Conservation (phyloP, 2,888 invertebrate species). For the Oxytorus armatus region DNA sequence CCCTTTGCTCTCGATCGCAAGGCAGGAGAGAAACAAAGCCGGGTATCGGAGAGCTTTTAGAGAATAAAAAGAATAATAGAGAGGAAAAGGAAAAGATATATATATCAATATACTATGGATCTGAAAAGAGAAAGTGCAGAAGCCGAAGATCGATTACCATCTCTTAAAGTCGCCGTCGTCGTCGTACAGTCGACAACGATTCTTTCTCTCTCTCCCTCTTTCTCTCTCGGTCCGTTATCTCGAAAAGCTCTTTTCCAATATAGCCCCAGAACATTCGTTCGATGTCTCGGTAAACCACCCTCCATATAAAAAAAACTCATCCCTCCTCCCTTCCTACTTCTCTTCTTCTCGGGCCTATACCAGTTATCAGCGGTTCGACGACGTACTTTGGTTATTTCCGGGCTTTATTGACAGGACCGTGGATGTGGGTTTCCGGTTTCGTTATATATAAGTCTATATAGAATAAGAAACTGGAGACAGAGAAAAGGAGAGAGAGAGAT, state of each 20-base stretch:
- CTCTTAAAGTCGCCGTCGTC: slow-evolving; percentile 48
- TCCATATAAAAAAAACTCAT: slow-evolving; percentile 1
- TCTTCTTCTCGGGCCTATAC: slow-evolving; percentile 2
- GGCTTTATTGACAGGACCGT: slow-evolving; percentile 55
- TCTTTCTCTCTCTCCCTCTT: slow-evolving; percentile 9
- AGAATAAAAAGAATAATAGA: slow-evolving; percentile 49
- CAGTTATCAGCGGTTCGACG: slow-evolving; percentile 55
- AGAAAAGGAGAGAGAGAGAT: no score
- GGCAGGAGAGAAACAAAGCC: slow-evolving; percentile 21
- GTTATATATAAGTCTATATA: not conserved
- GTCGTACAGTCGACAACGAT: slow-evolving; percentile 30
- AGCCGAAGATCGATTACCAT: slow-evolving; percentile 63
- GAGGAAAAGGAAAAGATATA: slow-evolving; percentile 36
- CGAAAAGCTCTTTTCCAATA: slow-evolving; percentile 36
- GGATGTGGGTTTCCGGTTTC: slow-evolving; percentile 50
- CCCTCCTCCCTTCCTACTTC: not conserved
- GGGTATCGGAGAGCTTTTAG: slow-evolving; percentile 37
- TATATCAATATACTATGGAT: slow-evolving; percentile 4
- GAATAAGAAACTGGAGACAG: no score
- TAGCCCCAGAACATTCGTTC: slow-evolving; percentile 23
- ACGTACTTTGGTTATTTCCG: slow-evolving; percentile 64
- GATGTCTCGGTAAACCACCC: slow-evolving; percentile 26
- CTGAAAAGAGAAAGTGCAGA: slow-evolving; percentile 44
- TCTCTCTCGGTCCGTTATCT: slow-evolving; percentile 52
- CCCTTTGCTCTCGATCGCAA: slow-evolving; percentile 10